These are phyloP conservation scores for Lithobius niger DNA, from an alignment of 1,140 invertebrate genomes.

Conservation along the genomic window DNA sequence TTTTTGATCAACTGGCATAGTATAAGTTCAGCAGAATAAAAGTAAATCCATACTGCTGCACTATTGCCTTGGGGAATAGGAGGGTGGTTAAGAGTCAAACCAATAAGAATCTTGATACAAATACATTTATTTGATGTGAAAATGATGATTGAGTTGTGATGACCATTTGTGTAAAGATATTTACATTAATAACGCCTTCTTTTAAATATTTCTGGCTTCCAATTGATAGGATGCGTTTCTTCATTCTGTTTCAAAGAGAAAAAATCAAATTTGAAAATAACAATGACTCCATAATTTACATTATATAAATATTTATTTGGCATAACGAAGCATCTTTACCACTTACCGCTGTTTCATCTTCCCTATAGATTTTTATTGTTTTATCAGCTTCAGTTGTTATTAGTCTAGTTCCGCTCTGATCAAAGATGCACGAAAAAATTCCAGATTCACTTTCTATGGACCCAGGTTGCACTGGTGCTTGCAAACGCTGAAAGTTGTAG, in stretches of 20 bases:
- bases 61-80: too few relatives aligned
- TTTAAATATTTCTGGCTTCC: constrained; percentile 89
- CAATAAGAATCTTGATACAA: too few relatives aligned
- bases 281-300: not conserved
- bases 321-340: not conserved
- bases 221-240: constrained; percentile 92
- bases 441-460: constrained; percentile 98
- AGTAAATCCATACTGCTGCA: too few relatives aligned
- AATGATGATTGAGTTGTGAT: too few relatives aligned
- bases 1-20: too few relatives aligned
- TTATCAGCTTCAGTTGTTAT: constrained; percentile 98
- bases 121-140: too few relatives aligned
- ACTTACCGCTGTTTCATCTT: constrained; percentile 79
- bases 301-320: not conserved
- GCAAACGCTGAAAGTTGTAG: constrained; percentile 89
- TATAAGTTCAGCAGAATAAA: too few relatives aligned
- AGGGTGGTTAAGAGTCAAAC: too few relatives aligned
- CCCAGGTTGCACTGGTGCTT: constrained; percentile 92
- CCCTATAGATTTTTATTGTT: constrained; percentile 98
- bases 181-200: constrained; percentile 75
- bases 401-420: constrained; percentile 80
- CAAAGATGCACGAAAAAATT: constrained; percentile 90
- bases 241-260: constrained; percentile 52
- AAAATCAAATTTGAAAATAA: constrained; percentile 10
- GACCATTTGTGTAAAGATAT: too few relatives aligned